Conservation (phyloP, 1,140 invertebrate species). For the Drosophila guanche region DNA sequence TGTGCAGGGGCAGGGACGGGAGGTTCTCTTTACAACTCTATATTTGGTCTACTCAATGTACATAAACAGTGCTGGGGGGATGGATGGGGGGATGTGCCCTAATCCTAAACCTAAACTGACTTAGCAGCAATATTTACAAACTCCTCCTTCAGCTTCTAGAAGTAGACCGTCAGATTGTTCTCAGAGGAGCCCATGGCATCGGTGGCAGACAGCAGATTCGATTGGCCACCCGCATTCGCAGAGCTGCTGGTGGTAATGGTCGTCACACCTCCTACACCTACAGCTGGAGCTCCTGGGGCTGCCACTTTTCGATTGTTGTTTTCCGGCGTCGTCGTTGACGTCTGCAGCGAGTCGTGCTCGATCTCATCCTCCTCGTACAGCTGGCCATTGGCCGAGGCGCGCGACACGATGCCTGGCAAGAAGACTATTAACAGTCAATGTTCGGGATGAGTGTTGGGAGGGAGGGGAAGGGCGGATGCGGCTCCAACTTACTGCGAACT, state of each 20-base stretch:
- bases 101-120: constrained; percentile 57
- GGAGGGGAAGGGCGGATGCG: constrained; percentile 3
- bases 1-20: constrained; percentile 12
- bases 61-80: constrained; percentile 47
- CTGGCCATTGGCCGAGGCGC: constrained; percentile 81
- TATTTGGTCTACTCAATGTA: constrained; percentile 80
- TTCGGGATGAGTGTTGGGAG: constrained; percentile 45
- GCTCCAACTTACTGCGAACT: constrained; percentile 78
- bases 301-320: constrained; percentile 72
- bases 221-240: constrained; percentile 28
- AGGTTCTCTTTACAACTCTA: constrained; percentile 72
- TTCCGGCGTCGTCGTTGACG: constrained; percentile 49
- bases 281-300: constrained; percentile 23
- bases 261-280: constrained; percentile 34
- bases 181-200: constrained; percentile 82
- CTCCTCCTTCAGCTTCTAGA: constrained; percentile 36
- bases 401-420: constrained; percentile 81
- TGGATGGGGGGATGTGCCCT: constrained; percentile 25
- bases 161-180: constrained; percentile 83
- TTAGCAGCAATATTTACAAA: constrained; percentile 70
- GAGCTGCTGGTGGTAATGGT: constrained; percentile 54
- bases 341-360: constrained; percentile 77
- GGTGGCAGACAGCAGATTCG: constrained; percentile 72
- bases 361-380: constrained; percentile 82
- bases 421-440: constrained; percentile 77